phyloP scores from a whole-genome alignment of 2,113 vertebrate species.

The Nettapus auritus region DNA sequence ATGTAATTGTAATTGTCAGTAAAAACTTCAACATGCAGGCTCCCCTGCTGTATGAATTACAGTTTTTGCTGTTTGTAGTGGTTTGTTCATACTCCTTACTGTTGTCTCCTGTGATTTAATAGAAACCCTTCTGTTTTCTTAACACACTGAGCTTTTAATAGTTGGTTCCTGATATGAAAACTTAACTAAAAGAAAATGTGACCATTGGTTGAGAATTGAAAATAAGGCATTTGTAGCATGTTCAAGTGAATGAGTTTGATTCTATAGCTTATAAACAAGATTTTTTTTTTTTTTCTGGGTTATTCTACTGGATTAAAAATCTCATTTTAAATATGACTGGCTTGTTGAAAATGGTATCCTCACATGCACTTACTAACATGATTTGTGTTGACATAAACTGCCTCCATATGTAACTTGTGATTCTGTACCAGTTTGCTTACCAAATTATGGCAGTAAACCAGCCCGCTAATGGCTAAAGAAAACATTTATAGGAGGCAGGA shows the following conservation, averaged over 20 bases:
- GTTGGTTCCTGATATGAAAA: background rate
- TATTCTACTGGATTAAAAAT: slow-evolving; percentile 5
- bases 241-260: background rate
- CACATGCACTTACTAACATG: background rate
- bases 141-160: background rate
- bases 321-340: background rate
- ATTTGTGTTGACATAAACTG: background rate
- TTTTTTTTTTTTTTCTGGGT: background rate
- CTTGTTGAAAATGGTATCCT: background rate
- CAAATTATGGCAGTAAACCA: slow-evolving; percentile 13
- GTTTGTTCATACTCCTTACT: slow-evolving; percentile 35
- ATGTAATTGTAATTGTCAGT: slow-evolving; percentile 65
- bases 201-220: background rate
- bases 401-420: background rate
- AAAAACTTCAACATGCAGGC: background rate
- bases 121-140: slow-evolving; percentile 37
- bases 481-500: background rate
- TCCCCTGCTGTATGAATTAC: slow-evolving; percentile 50
- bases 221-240: background rate
- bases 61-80: slow-evolving; percentile 2
- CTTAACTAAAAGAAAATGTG: background rate
- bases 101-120: slow-evolving; percentile 34
- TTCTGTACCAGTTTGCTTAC: background rate
- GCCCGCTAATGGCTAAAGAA: background rate
- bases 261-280: slow-evolving; percentile 15